Base-by-base conservation (phyloP, 2,888 invertebrate species). In the Pycnomerus fuliginosus region DNA sequence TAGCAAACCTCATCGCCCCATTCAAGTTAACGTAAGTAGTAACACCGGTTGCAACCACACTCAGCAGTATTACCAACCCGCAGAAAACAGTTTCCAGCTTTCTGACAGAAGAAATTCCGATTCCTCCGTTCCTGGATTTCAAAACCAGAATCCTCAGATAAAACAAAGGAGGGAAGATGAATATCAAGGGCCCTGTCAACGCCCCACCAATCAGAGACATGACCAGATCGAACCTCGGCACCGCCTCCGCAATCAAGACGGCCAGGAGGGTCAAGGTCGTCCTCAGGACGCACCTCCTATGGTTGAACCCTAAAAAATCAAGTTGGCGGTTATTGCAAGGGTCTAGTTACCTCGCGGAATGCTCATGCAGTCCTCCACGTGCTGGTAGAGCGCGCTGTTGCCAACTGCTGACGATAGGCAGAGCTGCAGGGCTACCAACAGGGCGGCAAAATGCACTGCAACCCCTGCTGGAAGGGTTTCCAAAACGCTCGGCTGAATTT, bases 191-290 rank as follows among this genome's bases (percentile, higher is more conserved):
- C 0, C 90, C 89, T 0, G 86, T 87, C 2, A 93, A 76, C 0
- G 89, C 85, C 2, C 90, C 91, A 0, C 94, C 93, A 5, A 93
- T 82, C 1, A 93, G 73, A 1, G 90, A 84, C 84, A 93, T 87
- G 7, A 93, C 85, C 12, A 90, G 75, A 60, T 92, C 91, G 64
- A 94, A 92, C 51, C 85, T 78, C 1, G 94, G 92, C 1, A 93
- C 83, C 0, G 86, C 79, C 70, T 90, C 90, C 0, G 87, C 90
- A 2, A 92, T 74, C 16, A 89, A 78, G 3, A 93, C 80, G 0
- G 86, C 85, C 2, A 85, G 52, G 0, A 81, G 75, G 7, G 90
- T 79, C 8, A 92, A 73, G 0, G 78, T 68, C 1, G 90, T 85
- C 31, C 93, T 77, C 15, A 89, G 65, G 0, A 84, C 69, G 50